Base-by-base conservation (phyloP, 1,140 invertebrate species). In the Dysdera silvatica region DNA sequence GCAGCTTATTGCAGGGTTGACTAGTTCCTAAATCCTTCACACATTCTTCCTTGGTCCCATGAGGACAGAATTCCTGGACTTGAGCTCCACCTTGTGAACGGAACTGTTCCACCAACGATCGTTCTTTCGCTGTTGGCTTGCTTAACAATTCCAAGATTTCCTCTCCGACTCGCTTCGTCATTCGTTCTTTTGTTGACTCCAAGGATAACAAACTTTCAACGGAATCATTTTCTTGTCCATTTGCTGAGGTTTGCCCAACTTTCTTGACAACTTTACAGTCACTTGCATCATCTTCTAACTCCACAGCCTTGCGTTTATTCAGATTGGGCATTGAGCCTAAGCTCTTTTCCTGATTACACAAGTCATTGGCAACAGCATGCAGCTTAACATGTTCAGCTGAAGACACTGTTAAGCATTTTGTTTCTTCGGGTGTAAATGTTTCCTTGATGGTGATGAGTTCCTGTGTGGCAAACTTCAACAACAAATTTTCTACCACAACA, bases 121-220 rank as follows among this genome's bases (percentile, higher is more conserved):
- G 85, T 75, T 98, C 94, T 79, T 97, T 98, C 2, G 92, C 93
- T 3, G 93, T 96, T 23, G 93, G 93, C 77, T 94, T 94, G 67
- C 90, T 95, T 0, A 98, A 77, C 7, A 98, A 76, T 73, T 95
- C 90, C 63, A 95, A 79, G 60, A 98, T 97, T 77, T 98, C 94
- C 79, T 98, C 94, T 2, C 91, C 92, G 7, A 96, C 83, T 78
- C 93, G 88, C 76, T 97, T 97, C 67, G 85, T 94, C 74, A 95
- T 91, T 74, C 93, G 92, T 74, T 98, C 93, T 71, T 91, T 83
- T 48, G 91, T 92, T 0, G 93, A 95, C 20, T 93, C 89, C 83
- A 93, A 88, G 12, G 91, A 90, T 43, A 98, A 79, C 23, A 98
- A 76, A 40, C 88, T 94, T 87, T 88, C 71, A 16, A 66, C 70